Conservation (phyloP, 2,113 vertebrate species). For the Felis catus region DNA sequence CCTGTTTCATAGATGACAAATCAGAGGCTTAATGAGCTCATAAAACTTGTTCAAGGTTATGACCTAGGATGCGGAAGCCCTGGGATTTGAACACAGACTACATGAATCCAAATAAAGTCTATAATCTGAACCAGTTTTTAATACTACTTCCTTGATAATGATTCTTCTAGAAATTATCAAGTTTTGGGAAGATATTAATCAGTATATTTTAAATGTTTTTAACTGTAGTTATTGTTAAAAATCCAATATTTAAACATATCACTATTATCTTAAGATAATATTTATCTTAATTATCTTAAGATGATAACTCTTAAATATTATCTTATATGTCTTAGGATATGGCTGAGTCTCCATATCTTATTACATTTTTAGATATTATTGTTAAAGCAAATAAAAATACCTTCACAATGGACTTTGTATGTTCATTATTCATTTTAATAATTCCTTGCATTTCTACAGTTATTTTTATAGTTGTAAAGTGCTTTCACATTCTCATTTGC, state of each 20-base stretch:
- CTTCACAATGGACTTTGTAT: not conserved
- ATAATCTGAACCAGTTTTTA: not conserved
- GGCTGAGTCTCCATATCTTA: not conserved
- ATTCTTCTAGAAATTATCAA: slow-evolving; percentile 4
- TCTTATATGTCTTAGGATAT: not conserved
- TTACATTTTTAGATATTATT: slow-evolving; percentile 4
- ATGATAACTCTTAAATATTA: not conserved
- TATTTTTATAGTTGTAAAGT: slow-evolving; percentile 56
- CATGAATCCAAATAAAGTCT: not conserved
- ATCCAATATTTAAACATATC: not conserved
- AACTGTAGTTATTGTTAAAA: not conserved
- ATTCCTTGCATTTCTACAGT: not conserved
- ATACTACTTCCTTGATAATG: not conserved
- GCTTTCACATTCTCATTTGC: slow-evolving; percentile 51
- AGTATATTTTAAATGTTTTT: not conserved
- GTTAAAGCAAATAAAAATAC: slow-evolving; percentile 58
- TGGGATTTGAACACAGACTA: not conserved
- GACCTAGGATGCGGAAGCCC: not conserved
- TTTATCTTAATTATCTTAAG: slow-evolving; percentile 31
- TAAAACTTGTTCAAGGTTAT: not conserved
- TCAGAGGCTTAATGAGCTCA: not conserved
- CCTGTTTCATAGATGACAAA: not conserved
- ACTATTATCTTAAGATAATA: not conserved
- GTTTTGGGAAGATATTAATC: not conserved
- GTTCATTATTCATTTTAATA: slow-evolving; percentile 54